Base-by-base conservation (phyloP, 2,113 vertebrate genomes). In the Balaenoptera acutorostrata region DNA sequence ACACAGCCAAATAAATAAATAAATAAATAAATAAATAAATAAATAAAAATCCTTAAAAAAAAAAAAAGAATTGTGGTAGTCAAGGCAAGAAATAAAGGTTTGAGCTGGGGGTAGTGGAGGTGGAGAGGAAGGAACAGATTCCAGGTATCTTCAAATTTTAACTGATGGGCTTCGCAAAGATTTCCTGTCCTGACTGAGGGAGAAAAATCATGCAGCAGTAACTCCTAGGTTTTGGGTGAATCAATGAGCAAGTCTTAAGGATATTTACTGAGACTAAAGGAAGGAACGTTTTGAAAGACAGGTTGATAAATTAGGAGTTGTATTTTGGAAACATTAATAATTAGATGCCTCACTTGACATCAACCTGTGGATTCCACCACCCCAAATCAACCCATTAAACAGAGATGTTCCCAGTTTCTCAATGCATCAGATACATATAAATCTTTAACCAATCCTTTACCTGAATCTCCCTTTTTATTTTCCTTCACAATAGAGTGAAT, bases 101-200 rank as follows among this genome's bases (percentile, higher is more conserved):
- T 77, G 57, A 39, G 3, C 3, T 31, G 8, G 17, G 17, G 3
- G 6, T 14, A 49, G 8, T 36, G 41, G 29, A 83, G 2, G 17
- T 0, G 29, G 44, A 46, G 61, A 52, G 5, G 15, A 44, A 6
- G 15, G 41, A 31, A 33, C 6, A 33, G 8, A n/a, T 33, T 44
- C 11, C 46, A 3, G 3, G 11, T 72, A 39, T 52, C 41, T 29
- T 82, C 93, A 31, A 55, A 75, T 25, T 29, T 44, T 46, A 33
- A n/a, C 8, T 33, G 18, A 39, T 17, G 29, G 52, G n/a, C 21
- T 68, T 81, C 17, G n/a, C 4, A n/a, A 20, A 29, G 10, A 23
- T 4, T n/a, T 3, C 23, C 44, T 49, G 12, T 46, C 3, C 0
- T 23, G 25, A 1, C 0, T 13, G 3, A 72, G 12, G 31, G 21